Conservation (phyloP, 1,140 invertebrate species). For the Hyles vespertilio region DNA sequence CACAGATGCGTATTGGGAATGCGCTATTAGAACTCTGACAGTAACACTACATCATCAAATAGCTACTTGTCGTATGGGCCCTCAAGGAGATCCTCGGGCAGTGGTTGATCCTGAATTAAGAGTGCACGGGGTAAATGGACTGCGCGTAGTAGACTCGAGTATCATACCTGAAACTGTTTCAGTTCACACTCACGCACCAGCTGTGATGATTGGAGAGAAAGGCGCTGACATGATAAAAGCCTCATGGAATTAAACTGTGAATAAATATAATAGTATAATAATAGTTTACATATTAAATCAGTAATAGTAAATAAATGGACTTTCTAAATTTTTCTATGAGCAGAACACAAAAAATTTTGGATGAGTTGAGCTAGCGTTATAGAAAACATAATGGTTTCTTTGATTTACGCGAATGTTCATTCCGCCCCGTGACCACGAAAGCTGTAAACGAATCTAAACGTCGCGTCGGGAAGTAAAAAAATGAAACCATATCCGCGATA, state of each 20-base stretch:
- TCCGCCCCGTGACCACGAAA: too few species aligned
- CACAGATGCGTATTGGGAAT: conserved; percentile 78
- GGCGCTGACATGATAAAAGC: conserved; percentile 69
- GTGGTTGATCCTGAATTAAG: conserved; percentile 76
- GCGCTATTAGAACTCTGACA: conserved; percentile 72
- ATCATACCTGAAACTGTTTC: conserved; percentile 75
- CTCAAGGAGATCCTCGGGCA: conserved; percentile 65
- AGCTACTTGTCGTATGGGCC: conserved; percentile 83
- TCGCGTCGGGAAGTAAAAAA: too few species aligned
- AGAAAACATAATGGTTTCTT: too few species aligned
- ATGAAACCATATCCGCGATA: too few species aligned
- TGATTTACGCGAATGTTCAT: too few species aligned
- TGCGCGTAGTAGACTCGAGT: conserved; percentile 78
- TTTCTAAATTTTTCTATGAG: too few species aligned
- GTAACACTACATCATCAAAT: conserved; percentile 77
- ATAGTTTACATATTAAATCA: too few species aligned
- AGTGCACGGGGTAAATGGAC: conserved; percentile 72
- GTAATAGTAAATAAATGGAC: too few species aligned
- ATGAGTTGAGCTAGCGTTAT: too few species aligned
- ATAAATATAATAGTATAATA: too few species aligned
- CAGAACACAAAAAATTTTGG: too few species aligned
- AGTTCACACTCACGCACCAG: conserved; percentile 75
- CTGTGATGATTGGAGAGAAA: conserved; percentile 76
- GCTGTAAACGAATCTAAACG: too few species aligned
- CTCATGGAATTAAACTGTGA: conserved; percentile 2